phyloP scores from a whole-genome alignment of 2,888 invertebrate genomes.

The Hypercompe scribonia region DNA sequence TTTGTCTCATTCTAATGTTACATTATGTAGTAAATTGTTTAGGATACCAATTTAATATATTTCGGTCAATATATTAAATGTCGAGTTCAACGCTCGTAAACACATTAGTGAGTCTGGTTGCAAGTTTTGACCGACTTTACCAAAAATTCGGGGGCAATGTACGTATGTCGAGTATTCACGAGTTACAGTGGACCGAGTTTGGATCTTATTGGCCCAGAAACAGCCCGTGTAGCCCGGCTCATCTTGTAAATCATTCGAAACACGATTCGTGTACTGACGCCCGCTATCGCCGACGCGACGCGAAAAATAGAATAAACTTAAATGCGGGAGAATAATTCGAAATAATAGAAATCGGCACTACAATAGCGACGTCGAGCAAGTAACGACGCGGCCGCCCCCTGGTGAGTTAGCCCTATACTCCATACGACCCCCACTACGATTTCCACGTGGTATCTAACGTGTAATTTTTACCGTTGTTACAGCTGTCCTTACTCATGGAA shows the following conservation, averaged over 20 bases:
- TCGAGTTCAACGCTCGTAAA: conserved; percentile 33
- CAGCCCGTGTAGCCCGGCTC: conserved; percentile 68
- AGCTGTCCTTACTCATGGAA: conserved; percentile 62
- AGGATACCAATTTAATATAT: conserved; percentile 18
- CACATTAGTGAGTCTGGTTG: conserved; percentile 27
- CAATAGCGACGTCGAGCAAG: conserved; percentile 66
- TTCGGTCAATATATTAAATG: conserved; percentile 24
- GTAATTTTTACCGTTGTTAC: conserved; percentile 47
- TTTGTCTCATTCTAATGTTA: conserved; percentile 27
- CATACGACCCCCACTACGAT: conserved; percentile 50
- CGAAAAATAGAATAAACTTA: conserved; percentile 83
- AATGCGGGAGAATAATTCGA: conserved; percentile 77
- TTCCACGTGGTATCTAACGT: conserved; percentile 55
- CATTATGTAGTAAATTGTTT: conserved; percentile 13
- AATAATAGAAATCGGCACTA: conserved; percentile 78
- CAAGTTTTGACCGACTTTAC: background rate
- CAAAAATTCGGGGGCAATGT: conserved; percentile 68
- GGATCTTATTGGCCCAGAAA: conserved; percentile 79
- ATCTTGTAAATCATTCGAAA: conserved; percentile 77
- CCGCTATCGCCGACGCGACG: conserved; percentile 69
- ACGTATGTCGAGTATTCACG: conserved; percentile 57
- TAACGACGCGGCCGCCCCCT: conserved; percentile 74
- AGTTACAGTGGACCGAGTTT: conserved; percentile 57
- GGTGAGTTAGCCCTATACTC: conserved; percentile 71
- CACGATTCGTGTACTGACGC: conserved; percentile 72